These are phyloP conservation scores for Ammodytes dubius DNA, from an alignment of 2,113 vertebrate species.

Conservation along the genomic window DNA sequence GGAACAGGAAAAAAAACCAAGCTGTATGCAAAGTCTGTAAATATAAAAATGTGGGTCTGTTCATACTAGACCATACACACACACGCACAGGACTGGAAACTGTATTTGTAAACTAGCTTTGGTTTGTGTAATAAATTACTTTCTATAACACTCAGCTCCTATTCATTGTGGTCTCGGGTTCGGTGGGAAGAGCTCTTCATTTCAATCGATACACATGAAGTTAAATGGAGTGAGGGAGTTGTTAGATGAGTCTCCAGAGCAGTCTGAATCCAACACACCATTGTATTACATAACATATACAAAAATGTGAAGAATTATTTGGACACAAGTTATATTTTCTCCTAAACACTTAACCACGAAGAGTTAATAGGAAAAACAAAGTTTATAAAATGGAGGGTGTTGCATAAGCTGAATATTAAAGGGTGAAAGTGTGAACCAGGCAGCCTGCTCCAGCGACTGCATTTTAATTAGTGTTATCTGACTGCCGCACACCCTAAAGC, in stretches of 20 bases:
- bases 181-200: not conserved
- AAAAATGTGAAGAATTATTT: not conserved
- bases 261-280: not conserved
- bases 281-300: not conserved
- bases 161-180: conserved; percentile 44
- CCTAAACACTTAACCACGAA: too few relatives aligned
- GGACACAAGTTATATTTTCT: not conserved
- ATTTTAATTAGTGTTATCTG: not conserved
- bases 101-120: conserved; percentile 88
- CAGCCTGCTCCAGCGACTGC: not conserved
- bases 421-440: not conserved
- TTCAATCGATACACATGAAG: conserved; percentile 31
- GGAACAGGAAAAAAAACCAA: conserved; percentile 77
- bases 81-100: conserved; percentile 83
- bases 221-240: conserved; percentile 19
- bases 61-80: conserved; percentile 78
- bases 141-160: conserved; percentile 80
- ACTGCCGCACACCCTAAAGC: too few relatives aligned
- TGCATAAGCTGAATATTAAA: not conserved
- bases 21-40: conserved; percentile 85
- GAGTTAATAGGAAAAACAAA: not conserved
- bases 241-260: not conserved
- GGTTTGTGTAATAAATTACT: conserved; percentile 89
- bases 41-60: conserved; percentile 82
- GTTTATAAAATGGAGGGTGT: not conserved